Evolutionary conservation across 2,797 vertebrate genomes (phyloP).

Genomic region (Epinephelus awoara): DNA sequence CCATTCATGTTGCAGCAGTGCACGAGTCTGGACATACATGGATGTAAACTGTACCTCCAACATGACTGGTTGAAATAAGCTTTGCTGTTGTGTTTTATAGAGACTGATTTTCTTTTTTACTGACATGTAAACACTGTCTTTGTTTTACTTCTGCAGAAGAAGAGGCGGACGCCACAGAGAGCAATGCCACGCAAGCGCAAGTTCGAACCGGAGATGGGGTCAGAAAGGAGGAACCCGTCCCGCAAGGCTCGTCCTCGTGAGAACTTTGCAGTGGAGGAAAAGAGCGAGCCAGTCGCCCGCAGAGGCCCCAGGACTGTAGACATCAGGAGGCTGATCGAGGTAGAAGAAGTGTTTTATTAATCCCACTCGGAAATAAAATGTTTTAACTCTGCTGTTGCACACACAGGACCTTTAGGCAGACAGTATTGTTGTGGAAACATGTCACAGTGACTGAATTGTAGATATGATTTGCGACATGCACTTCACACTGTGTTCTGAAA

Average conservation of each 20-base stretch:
- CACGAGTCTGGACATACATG: too few species aligned
- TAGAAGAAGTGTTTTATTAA: too few species aligned
- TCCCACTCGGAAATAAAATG: too few species aligned
- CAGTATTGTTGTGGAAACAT: too few species aligned
- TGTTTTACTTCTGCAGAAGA: conserved; percentile 69
- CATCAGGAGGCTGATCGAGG: conserved; percentile 87
- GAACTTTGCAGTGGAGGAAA: conserved; percentile 93
- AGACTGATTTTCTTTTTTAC: background rate
- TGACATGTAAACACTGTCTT: background rate
- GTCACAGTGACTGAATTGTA: too few species aligned
- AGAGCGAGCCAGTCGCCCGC: conserved; percentile 75
- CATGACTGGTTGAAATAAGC: too few species aligned
- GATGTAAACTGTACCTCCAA: too few species aligned
- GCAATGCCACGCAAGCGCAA: conserved; percentile 80
- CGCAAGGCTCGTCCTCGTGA: conserved; percentile 94
- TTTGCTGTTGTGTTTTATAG: too few species aligned
- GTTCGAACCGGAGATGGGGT: conserved; percentile 79
- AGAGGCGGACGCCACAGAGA: conserved; percentile 82
- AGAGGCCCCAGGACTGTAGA: conserved; percentile 82
- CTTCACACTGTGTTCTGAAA: background rate
- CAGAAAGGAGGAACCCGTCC: conserved; percentile 91
- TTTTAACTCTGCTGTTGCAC: too few species aligned
- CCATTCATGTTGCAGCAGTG: too few species aligned
- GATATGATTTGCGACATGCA: background rate
- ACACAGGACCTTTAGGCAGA: too few species aligned